Base-by-base conservation (phyloP, 2,113 vertebrate genomes). In the Apistogramma diplotaenia region DNA sequence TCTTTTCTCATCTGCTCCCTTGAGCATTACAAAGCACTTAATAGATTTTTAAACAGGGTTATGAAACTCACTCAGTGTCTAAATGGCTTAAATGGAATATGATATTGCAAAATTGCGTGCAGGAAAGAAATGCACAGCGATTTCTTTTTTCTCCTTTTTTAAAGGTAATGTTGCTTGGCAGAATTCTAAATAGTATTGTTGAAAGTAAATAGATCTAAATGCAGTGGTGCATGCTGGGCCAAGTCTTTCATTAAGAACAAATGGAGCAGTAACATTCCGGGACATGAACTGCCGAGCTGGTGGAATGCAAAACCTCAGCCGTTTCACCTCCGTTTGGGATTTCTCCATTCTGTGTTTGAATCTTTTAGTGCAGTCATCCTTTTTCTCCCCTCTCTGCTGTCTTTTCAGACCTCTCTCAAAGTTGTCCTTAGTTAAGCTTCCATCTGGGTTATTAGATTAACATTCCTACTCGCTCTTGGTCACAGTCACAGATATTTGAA, bases 361-460 rank as follows among this genome's bases (percentile, higher is more conserved):
- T 84, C 81, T 86, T 89, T 92, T 78, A 76, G 89, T 89, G 78
- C 87, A 85, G 89, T 90, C 87, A 88, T 87, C 82, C 70, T 65
- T 83, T 90, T 79, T 70, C 75, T 29, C 43, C 53, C 82, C 65
- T 71, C 35, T 19, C 62, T 70, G 65, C 76, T 77, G 71, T 89
- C 61, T 80, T 60, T 78, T 86, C 76, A 83, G 60, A 76, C 76
- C 37, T 75, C 85, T 74, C 81, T 88, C 79, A 72, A 75, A 90
- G 76, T 82, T 85, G 60, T 89, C 78, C 72, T 78, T 72, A 54
- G 72, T 82, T 76, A 67, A 83, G 86, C 92, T 74, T 65, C 84
- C 51, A 85, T 91, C 56, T 54, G 54, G 81, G 33, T 94, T 90
- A 94, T 92, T 93, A 91, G 92, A 94, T 95, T 94, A 94, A 93